Conservation (phyloP, 2,888 invertebrate species). For the Drosophila aldrichi region DNA sequence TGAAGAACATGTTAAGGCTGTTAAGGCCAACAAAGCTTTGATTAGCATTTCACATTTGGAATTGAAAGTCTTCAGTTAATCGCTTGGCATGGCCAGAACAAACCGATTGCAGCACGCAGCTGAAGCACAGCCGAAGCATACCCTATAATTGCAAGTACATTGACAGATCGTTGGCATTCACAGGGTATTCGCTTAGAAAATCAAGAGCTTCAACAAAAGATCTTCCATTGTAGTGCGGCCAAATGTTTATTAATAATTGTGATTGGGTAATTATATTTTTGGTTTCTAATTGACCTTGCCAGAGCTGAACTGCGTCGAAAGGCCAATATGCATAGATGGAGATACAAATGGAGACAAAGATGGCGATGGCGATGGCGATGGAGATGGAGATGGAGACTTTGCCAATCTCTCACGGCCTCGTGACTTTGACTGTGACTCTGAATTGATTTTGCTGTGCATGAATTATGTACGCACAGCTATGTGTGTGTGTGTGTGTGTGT, state of each 20-base stretch:
- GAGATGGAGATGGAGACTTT: constrained; percentile 18
- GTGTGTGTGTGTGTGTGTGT: constrained; percentile 8
- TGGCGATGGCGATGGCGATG: constrained; percentile 6
- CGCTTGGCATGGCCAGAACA: constrained; percentile 21
- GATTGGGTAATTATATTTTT: constrained; percentile 58
- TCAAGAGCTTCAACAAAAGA: neutral
- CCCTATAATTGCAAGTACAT: neutral
- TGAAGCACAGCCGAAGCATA: neutral
- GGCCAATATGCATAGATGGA: constrained; percentile 34
- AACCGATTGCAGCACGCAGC: constrained; percentile 22
- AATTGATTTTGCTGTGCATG: constrained; percentile 51
- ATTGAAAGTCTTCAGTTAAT: constrained; percentile 28
- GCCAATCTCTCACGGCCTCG: constrained; percentile 63
- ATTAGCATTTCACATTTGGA: constrained; percentile 47
- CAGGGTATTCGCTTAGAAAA: neutral
- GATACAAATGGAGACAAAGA: constrained; percentile 6
- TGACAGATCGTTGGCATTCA: neutral
- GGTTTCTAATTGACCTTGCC: constrained; percentile 60
- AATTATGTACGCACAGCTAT: constrained; percentile 13
- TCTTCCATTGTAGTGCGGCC: neutral
- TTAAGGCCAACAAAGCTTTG: constrained; percentile 36
- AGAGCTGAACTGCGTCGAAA: constrained; percentile 53
- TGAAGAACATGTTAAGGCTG: constrained; percentile 14
- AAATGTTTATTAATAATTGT: constrained; percentile 57
- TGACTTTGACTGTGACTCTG: constrained; percentile 53